Evolutionary conservation across 2,888 invertebrate species (phyloP), one percentile per base, ranked within the genome.

Genomic region (Drosophila bunnanda): DNA sequence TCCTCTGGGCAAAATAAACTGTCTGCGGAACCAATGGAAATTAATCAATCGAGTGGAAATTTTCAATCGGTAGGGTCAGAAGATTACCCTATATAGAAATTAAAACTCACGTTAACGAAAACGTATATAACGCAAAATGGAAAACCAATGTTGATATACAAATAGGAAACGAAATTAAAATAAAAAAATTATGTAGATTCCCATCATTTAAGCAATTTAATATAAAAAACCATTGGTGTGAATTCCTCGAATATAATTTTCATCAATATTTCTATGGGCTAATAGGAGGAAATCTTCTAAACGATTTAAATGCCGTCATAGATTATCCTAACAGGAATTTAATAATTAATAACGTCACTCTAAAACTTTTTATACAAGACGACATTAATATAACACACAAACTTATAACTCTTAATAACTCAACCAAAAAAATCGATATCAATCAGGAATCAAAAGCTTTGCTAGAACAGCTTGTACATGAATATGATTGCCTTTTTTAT

Each of bases 1-100:
- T n/a, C n/a, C n/a, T n/a, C n/a, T n/a, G 15, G 15, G 4, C 44
- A 22, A 9, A 15, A 22, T 15, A 25, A 44, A 15, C 44, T 25
- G 15, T 15, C 15, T 9, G 15, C 15, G 15, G 25, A 25, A 4
- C 8, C 8, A 7, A 43, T 22, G 22, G 44, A 44, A 28, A 34
- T 46, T 8, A 53, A 20, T 48, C n/a, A 22, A 13, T 30, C 55
- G 17, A 48, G 5, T 15, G 36, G 17, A 39, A 10, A 39, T 39
- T 39, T 39, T 39, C 10, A 39, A 39, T 17, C 17, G 4, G 17
- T 17, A 17, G 39, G 17, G 39, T 17, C 39, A 17, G 39, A 39
- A n/a, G 39, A 39, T 9, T 32, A 53, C 41, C 20, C 41, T 41
- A 41, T 41, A 41, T 41, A 6, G 20, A 41, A 43, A 43, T 43